A percentile compares a stretch with the other conserved stretches of the same genome.
phyloP scores from a whole-genome alignment of 2,888 invertebrate genomes.

The Arctia plantaginis region DNA sequence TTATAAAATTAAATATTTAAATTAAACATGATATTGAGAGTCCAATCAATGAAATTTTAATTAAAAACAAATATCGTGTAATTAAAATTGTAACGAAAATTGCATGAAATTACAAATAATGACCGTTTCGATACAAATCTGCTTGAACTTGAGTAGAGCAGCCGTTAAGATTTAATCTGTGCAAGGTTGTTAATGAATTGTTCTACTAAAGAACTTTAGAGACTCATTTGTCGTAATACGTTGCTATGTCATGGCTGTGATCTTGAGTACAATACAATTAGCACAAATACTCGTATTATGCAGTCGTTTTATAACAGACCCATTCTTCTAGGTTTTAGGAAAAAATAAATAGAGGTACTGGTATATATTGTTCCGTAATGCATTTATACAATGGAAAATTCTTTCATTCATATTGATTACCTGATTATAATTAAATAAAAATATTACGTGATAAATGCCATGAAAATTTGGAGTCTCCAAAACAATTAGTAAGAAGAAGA shows the following conservation, averaged over 20 bases:
- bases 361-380: no score
- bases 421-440: no score
- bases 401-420: no score
- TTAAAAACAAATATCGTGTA: conserved; percentile 30
- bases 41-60: neutral
- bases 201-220: conserved; percentile 33
- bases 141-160: conserved; percentile 57
- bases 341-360: no score
- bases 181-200: conserved; percentile 43
- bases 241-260: conserved; percentile 24
- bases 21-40: neutral
- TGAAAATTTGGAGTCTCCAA: no score
- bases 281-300: conserved; percentile 7
- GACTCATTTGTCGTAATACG: conserved; percentile 24
- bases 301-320: neutral
- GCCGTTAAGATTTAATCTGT: conserved; percentile 51
- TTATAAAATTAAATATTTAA: neutral
- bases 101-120: conserved; percentile 17
- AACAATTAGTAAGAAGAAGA: no score
- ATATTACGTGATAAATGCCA: no score
- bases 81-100: conserved; percentile 26
- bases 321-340: neutral
- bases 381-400: no score
- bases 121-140: conserved; percentile 29
- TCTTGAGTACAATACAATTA: conserved; percentile 14